Percentiles rank a stretch among this genome's conserved stretches.
These are phyloP conservation scores for Temnothorax longispinosus DNA, from an alignment of 1,140 invertebrate species.

Conservation along the genomic window DNA sequence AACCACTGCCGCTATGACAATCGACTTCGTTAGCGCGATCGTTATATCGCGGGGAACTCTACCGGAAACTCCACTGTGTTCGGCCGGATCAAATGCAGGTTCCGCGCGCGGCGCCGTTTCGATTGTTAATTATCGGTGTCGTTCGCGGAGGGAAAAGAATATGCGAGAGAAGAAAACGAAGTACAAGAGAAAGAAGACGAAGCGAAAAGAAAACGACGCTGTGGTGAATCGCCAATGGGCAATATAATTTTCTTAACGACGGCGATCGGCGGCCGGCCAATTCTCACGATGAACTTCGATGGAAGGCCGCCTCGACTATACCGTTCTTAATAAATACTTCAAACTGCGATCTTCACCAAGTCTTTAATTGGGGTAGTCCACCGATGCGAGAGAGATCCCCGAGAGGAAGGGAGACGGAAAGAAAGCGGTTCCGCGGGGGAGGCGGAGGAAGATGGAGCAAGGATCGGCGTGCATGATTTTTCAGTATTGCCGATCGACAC, in stretches of 20 bases:
- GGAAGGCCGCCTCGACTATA: conserved; percentile 43
- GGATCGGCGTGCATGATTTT: conserved; percentile 56
- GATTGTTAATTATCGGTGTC: conserved; percentile 60
- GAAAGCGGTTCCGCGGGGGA: not conserved
- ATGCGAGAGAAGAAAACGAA: conserved; percentile 16
- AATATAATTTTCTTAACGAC: conserved; percentile 65
- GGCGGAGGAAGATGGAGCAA: not conserved
- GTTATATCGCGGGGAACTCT: conserved; percentile 21
- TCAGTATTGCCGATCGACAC: conserved; percentile 52
- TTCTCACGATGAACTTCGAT: conserved; percentile 60
- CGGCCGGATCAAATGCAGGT: conserved; percentile 28
- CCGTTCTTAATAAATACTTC: conserved; percentile 58
- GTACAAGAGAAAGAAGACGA: not conserved
- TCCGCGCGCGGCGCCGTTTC: conserved; percentile 13
- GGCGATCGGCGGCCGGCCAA: conserved; percentile 49
- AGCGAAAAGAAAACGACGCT: conserved; percentile 46
- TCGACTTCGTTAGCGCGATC: conserved; percentile 55
- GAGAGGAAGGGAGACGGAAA: not conserved
- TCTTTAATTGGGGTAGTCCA: conserved; percentile 55
- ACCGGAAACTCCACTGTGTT: conserved; percentile 29
- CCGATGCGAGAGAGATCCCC: conserved; percentile 12
- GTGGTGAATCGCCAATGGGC: conserved; percentile 54
- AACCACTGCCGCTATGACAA: conserved; percentile 34
- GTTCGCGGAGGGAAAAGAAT: conserved; percentile 3
- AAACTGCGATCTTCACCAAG: conserved; percentile 21